Evolutionary conservation across 2,888 invertebrate genomes (phyloP).

Genomic region (Xestia xanthographa): DNA sequence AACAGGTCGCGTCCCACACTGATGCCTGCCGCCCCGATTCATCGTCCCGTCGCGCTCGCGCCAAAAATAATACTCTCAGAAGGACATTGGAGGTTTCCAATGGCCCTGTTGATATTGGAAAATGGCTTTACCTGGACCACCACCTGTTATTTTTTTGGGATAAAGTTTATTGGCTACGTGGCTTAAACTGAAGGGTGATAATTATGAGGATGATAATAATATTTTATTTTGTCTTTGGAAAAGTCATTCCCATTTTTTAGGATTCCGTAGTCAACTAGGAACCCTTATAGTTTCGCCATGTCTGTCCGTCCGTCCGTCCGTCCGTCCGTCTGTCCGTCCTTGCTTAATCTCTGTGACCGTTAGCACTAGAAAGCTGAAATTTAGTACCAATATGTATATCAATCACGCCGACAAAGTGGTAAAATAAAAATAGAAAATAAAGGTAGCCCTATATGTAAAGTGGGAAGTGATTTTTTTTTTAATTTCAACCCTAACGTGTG

Average conservation of each 20-base stretch:
- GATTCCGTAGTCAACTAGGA: too few species aligned
- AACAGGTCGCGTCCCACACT: slow-evolving; percentile 90
- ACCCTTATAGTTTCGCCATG: too few species aligned
- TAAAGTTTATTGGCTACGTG: slow-evolving; percentile 74
- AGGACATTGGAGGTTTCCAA: slow-evolving; percentile 85
- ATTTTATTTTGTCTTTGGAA: slow-evolving; percentile 9
- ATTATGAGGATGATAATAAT: slow-evolving; percentile 10
- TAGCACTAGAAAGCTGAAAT: too few species aligned
- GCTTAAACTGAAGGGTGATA: slow-evolving; percentile 33
- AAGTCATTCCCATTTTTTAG: background rate
- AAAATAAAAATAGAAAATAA: too few species aligned
- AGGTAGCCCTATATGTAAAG: too few species aligned
- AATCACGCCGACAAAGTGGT: too few species aligned
- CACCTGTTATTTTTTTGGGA: slow-evolving; percentile 72
- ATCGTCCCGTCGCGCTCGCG: slow-evolving; percentile 85
- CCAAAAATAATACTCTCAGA: slow-evolving; percentile 88
- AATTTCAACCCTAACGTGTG: too few species aligned
- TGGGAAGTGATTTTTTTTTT: too few species aligned
- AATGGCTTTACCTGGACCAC: slow-evolving; percentile 84
- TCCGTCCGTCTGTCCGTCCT: too few species aligned
- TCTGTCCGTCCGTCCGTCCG: too few species aligned
- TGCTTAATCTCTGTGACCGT: too few species aligned
- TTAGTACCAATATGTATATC: too few species aligned
- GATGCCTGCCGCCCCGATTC: slow-evolving; percentile 75
- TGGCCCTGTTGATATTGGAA: slow-evolving; percentile 86